phyloP scores from a whole-genome alignment of 2,888 invertebrate species.

The Erpobdella octoculata region DNA sequence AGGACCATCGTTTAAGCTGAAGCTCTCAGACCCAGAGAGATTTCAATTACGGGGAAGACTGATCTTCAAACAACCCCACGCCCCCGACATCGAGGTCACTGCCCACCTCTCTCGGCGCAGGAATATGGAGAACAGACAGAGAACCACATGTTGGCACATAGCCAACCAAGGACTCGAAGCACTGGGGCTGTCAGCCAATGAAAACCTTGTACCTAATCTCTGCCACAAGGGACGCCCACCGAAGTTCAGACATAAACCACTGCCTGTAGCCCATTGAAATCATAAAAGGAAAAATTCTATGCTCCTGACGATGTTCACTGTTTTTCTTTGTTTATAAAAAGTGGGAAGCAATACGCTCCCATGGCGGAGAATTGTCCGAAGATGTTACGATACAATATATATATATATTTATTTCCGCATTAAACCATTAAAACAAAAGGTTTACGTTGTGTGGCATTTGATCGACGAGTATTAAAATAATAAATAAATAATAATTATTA shows the following conservation, averaged over 20 bases:
- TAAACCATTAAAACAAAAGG: background rate
- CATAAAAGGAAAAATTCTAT: background rate
- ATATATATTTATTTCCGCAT: background rate
- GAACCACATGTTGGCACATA: slow-evolving; percentile 35
- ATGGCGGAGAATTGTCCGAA: no score
- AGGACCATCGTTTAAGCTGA: background rate
- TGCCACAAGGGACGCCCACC: slow-evolving; percentile 16
- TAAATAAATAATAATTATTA: no score
- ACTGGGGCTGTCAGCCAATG: slow-evolving; percentile 19
- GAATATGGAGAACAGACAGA: slow-evolving; percentile 33
- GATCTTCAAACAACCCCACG: slow-evolving; percentile 28
- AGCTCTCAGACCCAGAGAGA: background rate
- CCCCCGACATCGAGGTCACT: slow-evolving; percentile 22
- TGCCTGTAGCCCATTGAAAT: background rate
- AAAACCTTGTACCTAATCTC: slow-evolving; percentile 32
- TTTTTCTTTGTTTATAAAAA: no score
- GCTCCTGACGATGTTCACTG: no score
- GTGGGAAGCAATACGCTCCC: no score
- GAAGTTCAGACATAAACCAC: no score
- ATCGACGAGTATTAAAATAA: no score
- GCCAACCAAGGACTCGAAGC: slow-evolving; percentile 31
- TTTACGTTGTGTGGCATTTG: no score
- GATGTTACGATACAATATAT: background rate
- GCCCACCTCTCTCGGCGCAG: slow-evolving; percentile 29
- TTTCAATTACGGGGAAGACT: slow-evolving; percentile 19